These are phyloP conservation scores for Phocoena phocoena DNA, from an alignment of 2,113 vertebrate species.

Conservation along the genomic window DNA sequence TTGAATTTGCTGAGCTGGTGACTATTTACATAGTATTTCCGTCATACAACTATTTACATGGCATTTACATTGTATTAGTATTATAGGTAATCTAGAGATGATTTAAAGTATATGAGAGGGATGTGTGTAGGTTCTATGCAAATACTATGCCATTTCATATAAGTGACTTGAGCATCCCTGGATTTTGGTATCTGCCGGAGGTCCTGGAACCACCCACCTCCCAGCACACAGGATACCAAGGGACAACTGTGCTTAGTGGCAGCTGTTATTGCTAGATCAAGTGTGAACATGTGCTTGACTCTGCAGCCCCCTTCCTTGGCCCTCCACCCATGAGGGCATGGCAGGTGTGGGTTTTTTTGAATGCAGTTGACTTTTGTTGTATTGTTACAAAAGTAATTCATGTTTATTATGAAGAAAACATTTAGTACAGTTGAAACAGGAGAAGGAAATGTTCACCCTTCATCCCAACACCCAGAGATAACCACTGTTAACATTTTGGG, in stretches of 20 bases:
- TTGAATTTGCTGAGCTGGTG: neutral
- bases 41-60: neutral
- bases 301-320: neutral
- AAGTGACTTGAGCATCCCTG: neutral
- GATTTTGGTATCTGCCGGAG: neutral
- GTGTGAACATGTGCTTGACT: neutral
- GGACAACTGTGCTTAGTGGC: neutral
- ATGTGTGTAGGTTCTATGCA: neutral
- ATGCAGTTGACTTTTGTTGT: neutral
- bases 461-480: neutral
- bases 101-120: neutral
- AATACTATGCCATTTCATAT: neutral
- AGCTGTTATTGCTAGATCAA: neutral
- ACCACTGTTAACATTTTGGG: neutral
- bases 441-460: slow-evolving; percentile 20
- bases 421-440: neutral
- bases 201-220: too few relatives aligned
- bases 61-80: neutral
- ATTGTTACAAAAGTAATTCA: neutral
- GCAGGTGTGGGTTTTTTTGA: neutral
- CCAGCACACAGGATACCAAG: neutral
- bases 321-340: neutral
- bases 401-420: slow-evolving; percentile 44
- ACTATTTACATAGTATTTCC: neutral
- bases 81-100: neutral